phyloP scores from a whole-genome alignment of 2,888 invertebrate genomes.

The Trichogramma dendrolimi region DNA sequence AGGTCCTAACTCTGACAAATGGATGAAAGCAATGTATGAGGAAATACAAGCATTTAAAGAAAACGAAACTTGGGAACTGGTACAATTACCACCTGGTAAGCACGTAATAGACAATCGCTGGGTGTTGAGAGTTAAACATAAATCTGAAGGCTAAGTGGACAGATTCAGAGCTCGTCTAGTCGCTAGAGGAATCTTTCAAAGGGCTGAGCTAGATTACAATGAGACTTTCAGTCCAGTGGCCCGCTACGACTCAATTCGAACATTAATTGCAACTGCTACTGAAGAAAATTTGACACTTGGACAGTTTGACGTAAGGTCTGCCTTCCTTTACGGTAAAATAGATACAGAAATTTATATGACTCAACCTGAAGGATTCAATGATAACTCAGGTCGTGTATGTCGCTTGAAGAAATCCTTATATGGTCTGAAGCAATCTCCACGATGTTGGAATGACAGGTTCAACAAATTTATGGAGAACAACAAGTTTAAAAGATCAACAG shows the following conservation, averaged over 20 bases:
- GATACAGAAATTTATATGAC: conserved; percentile 10
- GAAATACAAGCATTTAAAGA: conserved; percentile 28
- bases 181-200: conserved; percentile 23
- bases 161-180: conserved; percentile 25
- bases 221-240: conserved; percentile 32
- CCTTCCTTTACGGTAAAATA: conserved; percentile 26
- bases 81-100: conserved; percentile 23
- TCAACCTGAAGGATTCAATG: not conserved
- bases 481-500: no score
- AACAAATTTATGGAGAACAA: no score
- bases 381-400: not conserved
- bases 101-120: conserved; percentile 28
- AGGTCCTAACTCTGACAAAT: conserved; percentile 25
- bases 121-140: conserved; percentile 31
- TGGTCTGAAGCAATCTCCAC: no score
- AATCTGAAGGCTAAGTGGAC: conserved; percentile 30
- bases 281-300: conserved; percentile 27
- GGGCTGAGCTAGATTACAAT: conserved; percentile 27
- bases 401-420: not conserved
- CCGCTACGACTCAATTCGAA: no score
- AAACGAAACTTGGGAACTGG: conserved; percentile 28
- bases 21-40: conserved; percentile 28
- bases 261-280: conserved; percentile 26
- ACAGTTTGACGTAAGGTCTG: conserved; percentile 29
- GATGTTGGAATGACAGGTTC: no score